Base-by-base conservation (phyloP, 2,797 vertebrate species). In the Sebastes nivosus region DNA sequence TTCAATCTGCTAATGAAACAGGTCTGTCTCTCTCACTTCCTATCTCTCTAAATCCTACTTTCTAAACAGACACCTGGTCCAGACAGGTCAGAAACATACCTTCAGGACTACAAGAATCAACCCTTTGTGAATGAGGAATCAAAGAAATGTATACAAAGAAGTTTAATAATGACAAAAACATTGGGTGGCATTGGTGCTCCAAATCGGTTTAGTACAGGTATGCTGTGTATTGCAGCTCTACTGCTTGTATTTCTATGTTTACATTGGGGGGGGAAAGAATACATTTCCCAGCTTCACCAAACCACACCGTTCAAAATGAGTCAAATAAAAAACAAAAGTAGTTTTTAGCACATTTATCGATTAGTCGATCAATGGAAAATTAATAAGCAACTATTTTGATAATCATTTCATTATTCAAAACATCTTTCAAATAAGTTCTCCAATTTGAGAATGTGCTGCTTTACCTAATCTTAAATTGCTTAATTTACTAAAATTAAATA, bases 1-100 rank as follows among this genome's bases (percentile, higher is more conserved):
- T 85, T 90, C 89, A 90, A 87, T 91, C 90, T 92, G 83, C 85
- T 91, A 93, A 94, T 93, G 92, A 94, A 93, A 90, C 92, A 85
- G 74, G 57, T 77, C 69, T 85, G 81, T 80, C 74, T 58, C 80
- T 72, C 60, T 55, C 20, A 4, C 65, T 38, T 22, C 54, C 59
- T 67, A 3, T 80, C 72, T 72, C 72, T 78, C 50, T 67, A 24
- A 75, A 60, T 75, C 85, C 10, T 12, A 58, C 71, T 75, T 67
- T 70, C 59, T 55, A 65, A 67, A 80, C 9, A 63, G 75, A 86
- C 73, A 80, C 78, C 65, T 79, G 80, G 80, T 72, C 64, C 71
- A 38, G 50, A 8, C 36, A 38, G 63, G 64, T 83, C 72, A 79
- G 18, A 18, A 36, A 36, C 5, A 29, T 29, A 36, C 72, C 22